Conservation (phyloP, 2,888 invertebrate genomes). For the Melanotus villosus region DNA sequence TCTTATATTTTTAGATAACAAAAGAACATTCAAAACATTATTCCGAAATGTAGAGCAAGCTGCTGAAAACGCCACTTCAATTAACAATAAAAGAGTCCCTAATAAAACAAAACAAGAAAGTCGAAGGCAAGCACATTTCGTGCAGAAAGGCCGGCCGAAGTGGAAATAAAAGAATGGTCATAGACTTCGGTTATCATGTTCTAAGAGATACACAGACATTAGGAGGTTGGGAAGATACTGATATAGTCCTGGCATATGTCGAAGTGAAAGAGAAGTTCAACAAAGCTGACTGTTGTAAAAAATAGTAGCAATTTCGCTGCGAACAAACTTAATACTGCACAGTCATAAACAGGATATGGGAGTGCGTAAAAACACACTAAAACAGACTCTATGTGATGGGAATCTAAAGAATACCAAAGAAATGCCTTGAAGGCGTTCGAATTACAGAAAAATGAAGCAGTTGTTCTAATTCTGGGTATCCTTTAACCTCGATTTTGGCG, state of each 20-base stretch:
- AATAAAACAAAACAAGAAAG: slow-evolving; percentile 8
- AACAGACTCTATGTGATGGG: slow-evolving; percentile 32
- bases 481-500: too few species aligned
- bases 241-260: slow-evolving; percentile 16
- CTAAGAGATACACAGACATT: slow-evolving; percentile 32
- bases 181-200: slow-evolving; percentile 35
- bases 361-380: slow-evolving; percentile 37
- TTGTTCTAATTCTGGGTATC: neutral
- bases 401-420: slow-evolving; percentile 16
- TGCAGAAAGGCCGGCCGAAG: slow-evolving; percentile 11
- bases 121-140: slow-evolving; percentile 15
- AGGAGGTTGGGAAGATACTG: slow-evolving; percentile 15
- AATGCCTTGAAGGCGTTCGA: neutral
- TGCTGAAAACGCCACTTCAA: too few species aligned
- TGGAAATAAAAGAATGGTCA: slow-evolving; percentile 37
- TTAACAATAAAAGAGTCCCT: slow-evolving; percentile 26
- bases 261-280: slow-evolving; percentile 21
- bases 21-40: too few species aligned
- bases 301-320: slow-evolving; percentile 37
- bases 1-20: too few species aligned
- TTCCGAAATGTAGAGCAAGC: too few species aligned
- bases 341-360: slow-evolving; percentile 33
- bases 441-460: neutral
- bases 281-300: slow-evolving; percentile 29
- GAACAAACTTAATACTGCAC: slow-evolving; percentile 34